These are phyloP conservation scores for Pseudocheirus occidentalis DNA, from an alignment of 2,797 vertebrate genomes.

Conservation along the genomic window DNA sequence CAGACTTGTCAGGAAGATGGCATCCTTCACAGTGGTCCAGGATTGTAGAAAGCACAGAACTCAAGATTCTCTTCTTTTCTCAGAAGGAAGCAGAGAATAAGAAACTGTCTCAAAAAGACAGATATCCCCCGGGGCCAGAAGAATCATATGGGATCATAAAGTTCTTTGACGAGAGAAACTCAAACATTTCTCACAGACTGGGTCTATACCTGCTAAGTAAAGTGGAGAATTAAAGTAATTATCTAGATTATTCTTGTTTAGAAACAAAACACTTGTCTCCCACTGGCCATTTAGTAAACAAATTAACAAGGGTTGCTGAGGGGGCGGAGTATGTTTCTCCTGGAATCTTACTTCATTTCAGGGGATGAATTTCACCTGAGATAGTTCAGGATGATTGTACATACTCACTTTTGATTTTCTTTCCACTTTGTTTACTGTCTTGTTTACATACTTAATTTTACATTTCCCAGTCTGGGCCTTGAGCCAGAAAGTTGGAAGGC, in stretches of 20 bases:
- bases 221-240: neutral
- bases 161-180: constrained; percentile 54
- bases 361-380: constrained; percentile 56
- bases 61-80: constrained; percentile 10
- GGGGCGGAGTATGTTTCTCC: neutral
- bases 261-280: neutral
- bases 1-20: neutral
- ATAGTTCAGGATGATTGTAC: constrained; percentile 45
- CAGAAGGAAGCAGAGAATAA: neutral
- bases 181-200: constrained; percentile 38
- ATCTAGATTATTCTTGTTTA: neutral
- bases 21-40: neutral
- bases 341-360: constrained; percentile 6
- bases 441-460: neutral
- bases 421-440: constrained; percentile 58
- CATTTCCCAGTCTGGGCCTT: constrained; percentile 23
- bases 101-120: neutral
- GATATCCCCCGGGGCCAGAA: neutral
- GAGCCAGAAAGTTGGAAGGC: constrained; percentile 35
- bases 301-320: neutral
- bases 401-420: neutral
- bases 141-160: constrained; percentile 4
- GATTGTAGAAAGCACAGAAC: neutral
- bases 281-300: neutral
- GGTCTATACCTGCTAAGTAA: neutral